These are phyloP conservation scores for Struthidea cinerea DNA, from an alignment of 2,113 vertebrate species.

Conservation along the genomic window DNA sequence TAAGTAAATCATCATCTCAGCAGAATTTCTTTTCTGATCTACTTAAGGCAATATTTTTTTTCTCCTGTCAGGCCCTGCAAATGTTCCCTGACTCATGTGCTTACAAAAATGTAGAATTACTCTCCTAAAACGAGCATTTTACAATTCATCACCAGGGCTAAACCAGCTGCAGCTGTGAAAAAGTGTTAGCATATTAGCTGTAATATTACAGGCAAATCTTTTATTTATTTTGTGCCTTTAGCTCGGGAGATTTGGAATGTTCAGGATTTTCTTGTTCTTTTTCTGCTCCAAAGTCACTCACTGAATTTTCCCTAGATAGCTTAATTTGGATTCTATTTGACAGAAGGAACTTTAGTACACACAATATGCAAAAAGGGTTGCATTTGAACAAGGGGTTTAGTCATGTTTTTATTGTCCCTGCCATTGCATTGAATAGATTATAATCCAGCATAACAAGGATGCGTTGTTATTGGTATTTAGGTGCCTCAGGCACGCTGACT, in stretches of 20 bases:
- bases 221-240: slow-evolving; percentile 51
- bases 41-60: not conserved
- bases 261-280: not conserved
- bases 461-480: not conserved
- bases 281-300: not conserved
- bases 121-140: slow-evolving; percentile 40
- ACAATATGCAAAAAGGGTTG: not conserved
- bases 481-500: not conserved
- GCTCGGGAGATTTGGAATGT: slow-evolving; percentile 2
- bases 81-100: slow-evolving; percentile 19
- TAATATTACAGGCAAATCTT: slow-evolving; percentile 14
- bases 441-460: not conserved
- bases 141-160: slow-evolving; percentile 40
- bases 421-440: not conserved
- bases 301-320: not conserved
- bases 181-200: slow-evolving; percentile 35
- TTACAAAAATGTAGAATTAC: slow-evolving; percentile 31
- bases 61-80: slow-evolving; percentile 30
- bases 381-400: slow-evolving; percentile 29
- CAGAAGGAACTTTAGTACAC: slow-evolving; percentile 18
- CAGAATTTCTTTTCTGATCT: not conserved
- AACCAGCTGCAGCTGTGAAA: slow-evolving; percentile 43
- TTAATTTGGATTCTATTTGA: slow-evolving; percentile 15
- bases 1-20: not conserved
- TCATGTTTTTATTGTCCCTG: not conserved